Evolutionary conservation across 2,888 invertebrate genomes (phyloP), one percentile per base, ranked within the genome.

Genomic region (Altica lythri): DNA sequence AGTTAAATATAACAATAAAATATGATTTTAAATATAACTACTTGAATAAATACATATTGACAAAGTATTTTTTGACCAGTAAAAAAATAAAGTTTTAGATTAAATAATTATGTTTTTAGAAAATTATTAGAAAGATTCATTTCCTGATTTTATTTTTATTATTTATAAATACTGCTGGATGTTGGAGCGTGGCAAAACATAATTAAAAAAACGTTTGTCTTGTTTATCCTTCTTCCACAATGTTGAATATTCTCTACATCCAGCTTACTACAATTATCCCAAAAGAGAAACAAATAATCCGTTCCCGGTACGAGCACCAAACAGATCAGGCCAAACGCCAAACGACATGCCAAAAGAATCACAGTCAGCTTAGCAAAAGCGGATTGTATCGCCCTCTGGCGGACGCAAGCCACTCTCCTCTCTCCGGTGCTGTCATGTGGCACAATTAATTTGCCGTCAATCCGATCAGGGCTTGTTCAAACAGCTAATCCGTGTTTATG

Each of bases 381-480:
- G 72, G 74, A 73, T 74, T 73, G 68, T 64, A 65, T 66, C 66
- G 65, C 65, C 63, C 61, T 57, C 68, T 63, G 64, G 67, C 68
- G 59, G 69, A 67, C 67, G 63, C 64, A 35, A 30, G 38, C 48
- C 27, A 38, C 25, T 38, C 29, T 29, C 35, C 17, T n/a, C 37
- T 29, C 66, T 63, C 67, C 67, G 63, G 65, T 63, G 58, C 68
- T 69, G 73, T 71, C 72, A 71, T 70, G 72, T 63, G 72, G 72
- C 71, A 73, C 73, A 74, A 73, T 73, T 74, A 74, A 74, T 72
- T 73, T 70, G 69, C 72, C 72, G 73, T 74, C 73, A 73, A 74
- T 73, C 73, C 70, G 72, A 74, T 73, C 71, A 68, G 62, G 66
- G 68, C 69, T 68, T 72, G 71, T 72, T 71, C 72, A 72, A 72